Conservation (phyloP, 2,797 vertebrate genomes). For the Allobates femoralis region DNA sequence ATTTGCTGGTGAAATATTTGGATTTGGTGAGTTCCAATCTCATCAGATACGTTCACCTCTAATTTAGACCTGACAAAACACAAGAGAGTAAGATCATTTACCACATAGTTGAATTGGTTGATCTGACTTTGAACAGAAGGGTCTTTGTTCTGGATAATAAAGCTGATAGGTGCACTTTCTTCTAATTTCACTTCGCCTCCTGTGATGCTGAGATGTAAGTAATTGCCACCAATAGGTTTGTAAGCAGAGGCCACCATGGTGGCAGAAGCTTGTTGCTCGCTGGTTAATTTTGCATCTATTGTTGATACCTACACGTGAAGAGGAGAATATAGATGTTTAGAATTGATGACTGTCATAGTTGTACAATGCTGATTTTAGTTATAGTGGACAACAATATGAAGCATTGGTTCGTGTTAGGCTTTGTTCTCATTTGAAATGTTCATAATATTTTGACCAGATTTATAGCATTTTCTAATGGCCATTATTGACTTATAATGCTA, state of each 20-base stretch:
- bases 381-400: too few relatives aligned
- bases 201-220: conserved; percentile 77
- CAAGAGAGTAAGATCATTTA: conserved; percentile 61
- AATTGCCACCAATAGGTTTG: conserved; percentile 66
- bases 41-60: too few relatives aligned
- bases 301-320: conserved; percentile 78
- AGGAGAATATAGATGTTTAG: too few relatives aligned
- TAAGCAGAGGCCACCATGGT: conserved; percentile 76
- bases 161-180: conserved; percentile 73
- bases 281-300: accelerated
- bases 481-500: too few relatives aligned
- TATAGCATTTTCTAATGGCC: too few relatives aligned
- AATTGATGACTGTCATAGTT: too few relatives aligned
- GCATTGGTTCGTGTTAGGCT: too few relatives aligned
- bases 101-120: conserved; percentile 82
- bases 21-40: too few relatives aligned
- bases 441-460: too few relatives aligned
- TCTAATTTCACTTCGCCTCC: conserved; percentile 68
- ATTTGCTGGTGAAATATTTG: too few relatives aligned
- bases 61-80: background rate
- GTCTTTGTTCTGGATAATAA: conserved; percentile 71
- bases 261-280: conserved; percentile 72
- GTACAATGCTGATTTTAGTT: too few relatives aligned
- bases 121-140: background rate
- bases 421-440: too few relatives aligned